These are phyloP conservation scores for Menidia beryllina DNA, from an alignment of 2,113 vertebrate species.

Conservation along the genomic window DNA sequence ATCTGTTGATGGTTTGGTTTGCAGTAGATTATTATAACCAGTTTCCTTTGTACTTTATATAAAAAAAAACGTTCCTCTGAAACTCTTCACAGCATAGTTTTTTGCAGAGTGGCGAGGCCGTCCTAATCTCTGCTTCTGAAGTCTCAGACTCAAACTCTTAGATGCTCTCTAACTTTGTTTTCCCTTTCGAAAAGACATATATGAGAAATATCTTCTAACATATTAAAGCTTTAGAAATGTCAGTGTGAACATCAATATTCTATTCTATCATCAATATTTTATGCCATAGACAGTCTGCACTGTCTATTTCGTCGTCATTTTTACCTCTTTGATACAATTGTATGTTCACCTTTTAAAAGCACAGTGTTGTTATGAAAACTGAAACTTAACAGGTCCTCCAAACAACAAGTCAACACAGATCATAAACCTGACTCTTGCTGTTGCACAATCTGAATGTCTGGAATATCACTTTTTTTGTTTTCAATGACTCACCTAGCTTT, in stretches of 20 bases:
- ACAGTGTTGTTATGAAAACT: background rate
- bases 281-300: background rate
- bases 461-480: slow-evolving; percentile 24
- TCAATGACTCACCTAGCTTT: slow-evolving; percentile 43
- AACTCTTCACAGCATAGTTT: too few species aligned
- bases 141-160: too few species aligned
- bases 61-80: too few species aligned
- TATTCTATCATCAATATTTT: background rate
- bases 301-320: background rate
- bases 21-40: background rate
- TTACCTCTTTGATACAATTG: background rate
- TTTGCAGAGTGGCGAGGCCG: background rate
- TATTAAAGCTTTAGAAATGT: too few species aligned
- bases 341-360: background rate
- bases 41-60: background rate
- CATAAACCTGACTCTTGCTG: slow-evolving; percentile 4
- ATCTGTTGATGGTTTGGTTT: background rate
- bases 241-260: background rate
- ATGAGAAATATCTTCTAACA: background rate
- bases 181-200: background rate
- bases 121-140: background rate
- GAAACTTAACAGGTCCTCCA: background rate
- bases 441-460: slow-evolving; percentile 27
- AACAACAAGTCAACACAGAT: slow-evolving; percentile 2
- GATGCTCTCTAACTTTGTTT: too few species aligned